Conservation (phyloP, 2,113 vertebrate species). For the Camelus dromedarius region DNA sequence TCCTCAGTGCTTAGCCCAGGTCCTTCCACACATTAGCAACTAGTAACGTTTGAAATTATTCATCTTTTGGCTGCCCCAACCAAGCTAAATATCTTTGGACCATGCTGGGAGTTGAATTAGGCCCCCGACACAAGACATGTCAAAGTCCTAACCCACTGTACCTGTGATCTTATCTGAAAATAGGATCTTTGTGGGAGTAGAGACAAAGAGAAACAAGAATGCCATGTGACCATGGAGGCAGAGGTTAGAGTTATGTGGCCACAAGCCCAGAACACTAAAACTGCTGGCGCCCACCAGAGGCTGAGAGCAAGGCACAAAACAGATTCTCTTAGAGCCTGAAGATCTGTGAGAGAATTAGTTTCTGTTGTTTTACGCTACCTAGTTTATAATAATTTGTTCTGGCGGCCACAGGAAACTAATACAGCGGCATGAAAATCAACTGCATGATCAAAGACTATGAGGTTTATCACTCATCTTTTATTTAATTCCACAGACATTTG, state of each 20-base stretch:
- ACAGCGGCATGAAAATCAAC: not conserved
- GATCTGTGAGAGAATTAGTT: not conserved
- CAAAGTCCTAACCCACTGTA: not conserved
- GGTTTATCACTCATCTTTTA: fast-evolving
- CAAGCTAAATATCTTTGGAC: not conserved
- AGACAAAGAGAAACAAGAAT: not conserved
- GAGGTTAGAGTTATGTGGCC: not conserved
- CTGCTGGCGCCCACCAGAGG: not conserved
- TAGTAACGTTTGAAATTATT: not conserved
- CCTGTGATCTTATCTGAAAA: not conserved
- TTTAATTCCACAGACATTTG: not conserved
- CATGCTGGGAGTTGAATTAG: not conserved
- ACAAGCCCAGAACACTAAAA: not conserved
- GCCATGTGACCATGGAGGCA: not conserved
- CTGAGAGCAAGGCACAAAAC: not conserved
- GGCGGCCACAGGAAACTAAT: not conserved
- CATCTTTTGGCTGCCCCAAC: not conserved
- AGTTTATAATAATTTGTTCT: not conserved
- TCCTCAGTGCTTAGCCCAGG: not conserved
- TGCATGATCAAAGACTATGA: fast-evolving
- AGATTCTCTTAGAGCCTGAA: not conserved
- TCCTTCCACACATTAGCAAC: fast-evolving
- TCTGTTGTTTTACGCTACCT: not conserved
- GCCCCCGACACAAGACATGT: not conserved
- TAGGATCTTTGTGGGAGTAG: not conserved